Base-by-base conservation (phyloP, 2,113 vertebrate genomes). In the Clinocottus analis region DNA sequence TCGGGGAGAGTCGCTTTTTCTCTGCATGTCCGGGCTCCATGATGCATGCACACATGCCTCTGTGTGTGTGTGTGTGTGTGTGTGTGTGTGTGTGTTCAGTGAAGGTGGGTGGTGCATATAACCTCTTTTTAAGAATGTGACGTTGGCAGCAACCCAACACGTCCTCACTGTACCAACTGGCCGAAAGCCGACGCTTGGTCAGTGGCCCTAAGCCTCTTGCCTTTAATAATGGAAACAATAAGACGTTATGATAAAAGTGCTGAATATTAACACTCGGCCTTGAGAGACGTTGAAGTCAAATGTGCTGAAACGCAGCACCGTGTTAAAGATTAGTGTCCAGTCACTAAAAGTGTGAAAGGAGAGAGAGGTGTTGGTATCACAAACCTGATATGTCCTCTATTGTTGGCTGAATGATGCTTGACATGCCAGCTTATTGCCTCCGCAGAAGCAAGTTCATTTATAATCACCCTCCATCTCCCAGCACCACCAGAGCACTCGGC, bases 361-460 rank as follows among this genome's bases (percentile, higher is more conserved):
- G 65, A 64, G 16, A 25, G 41, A 2, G 10, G 61, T 47, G 70
- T 75, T 41, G 64, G 64, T 72, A 82, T 77, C 89, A 88, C 77
- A 89, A 75, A 89, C 80, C 72, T 74, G 78, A 74, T 49, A 63
- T 47, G 78, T 90, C 87, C 66, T 80, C 83, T 55, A 79, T 86
- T 93, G 83, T 90, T 84, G 77, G 84, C 25, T 88, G 87, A 91
- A 90, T 86, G 84, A 85, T 83, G 84, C 87, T 91, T 93, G 90
- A 92, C 92, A 87, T 89, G 86, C 87, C 90, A 91, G 79, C 88
- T 89, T 90, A 82, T 85, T 92, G 89, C 85, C 87, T 91, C 89
- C 80, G 82, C 85, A 87, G 79, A 93, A 89, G 77, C 80, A 87
- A 90, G 86, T 92, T 93, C 81, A 92, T 75, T 91, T 89, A 70